phyloP scores from a whole-genome alignment of 2,113 vertebrate species.

The Sclerurus mexicanus region DNA sequence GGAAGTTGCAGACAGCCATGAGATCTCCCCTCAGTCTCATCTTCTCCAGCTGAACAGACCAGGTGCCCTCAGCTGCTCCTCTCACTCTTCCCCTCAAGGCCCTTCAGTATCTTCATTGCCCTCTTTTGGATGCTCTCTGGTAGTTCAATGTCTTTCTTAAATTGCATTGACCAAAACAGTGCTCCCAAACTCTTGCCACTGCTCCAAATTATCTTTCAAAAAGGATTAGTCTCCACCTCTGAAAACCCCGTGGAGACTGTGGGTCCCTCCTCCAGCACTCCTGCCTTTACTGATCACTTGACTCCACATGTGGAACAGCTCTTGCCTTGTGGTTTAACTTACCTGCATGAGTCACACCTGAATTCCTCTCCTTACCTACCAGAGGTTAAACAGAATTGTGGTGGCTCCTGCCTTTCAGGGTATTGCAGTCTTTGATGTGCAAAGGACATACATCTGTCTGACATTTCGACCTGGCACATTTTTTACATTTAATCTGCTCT shows the following conservation, averaged over 20 bases:
- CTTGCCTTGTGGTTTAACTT: background rate
- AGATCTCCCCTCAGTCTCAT: background rate
- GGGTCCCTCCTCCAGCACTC: background rate
- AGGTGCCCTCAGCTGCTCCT: background rate
- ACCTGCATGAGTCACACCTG: background rate
- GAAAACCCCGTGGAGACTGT: background rate
- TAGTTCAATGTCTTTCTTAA: background rate
- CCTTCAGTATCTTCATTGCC: background rate
- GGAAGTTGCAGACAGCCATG: background rate
- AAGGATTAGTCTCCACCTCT: background rate
- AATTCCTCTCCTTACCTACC: background rate
- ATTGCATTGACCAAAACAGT: background rate
- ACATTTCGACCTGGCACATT: background rate
- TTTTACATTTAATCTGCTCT: background rate
- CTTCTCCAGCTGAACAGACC: background rate
- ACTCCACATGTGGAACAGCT: background rate
- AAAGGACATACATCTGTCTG: background rate
- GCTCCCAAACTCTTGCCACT: background rate
- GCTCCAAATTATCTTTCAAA: background rate
- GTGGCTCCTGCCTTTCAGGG: background rate
- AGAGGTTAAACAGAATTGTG: background rate
- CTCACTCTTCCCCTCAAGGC: background rate
- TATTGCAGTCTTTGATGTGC: constrained; percentile 5
- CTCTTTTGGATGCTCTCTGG: background rate
- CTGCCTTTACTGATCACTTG: background rate